Conservation (phyloP, 1,140 invertebrate species). For the Drosophila malerkotliana region DNA sequence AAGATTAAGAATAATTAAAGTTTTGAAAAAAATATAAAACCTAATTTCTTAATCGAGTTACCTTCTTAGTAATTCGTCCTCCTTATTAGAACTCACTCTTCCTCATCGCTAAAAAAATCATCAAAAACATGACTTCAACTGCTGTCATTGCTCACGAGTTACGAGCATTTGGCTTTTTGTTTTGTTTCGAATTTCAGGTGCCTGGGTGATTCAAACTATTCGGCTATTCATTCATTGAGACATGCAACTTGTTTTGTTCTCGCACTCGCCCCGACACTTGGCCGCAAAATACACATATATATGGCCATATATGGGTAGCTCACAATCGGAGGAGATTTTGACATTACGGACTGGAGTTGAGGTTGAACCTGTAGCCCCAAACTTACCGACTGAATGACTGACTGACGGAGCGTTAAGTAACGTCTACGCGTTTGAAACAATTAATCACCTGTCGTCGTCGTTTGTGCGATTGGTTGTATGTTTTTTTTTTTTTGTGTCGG, state of each 20-base stretch:
- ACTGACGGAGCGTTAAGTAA: constrained; percentile 71
- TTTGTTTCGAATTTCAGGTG: constrained; percentile 80
- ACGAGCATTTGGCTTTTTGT: constrained; percentile 59
- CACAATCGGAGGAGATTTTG: constrained; percentile 58
- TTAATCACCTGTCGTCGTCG: constrained; percentile 80
- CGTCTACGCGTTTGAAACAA: constrained; percentile 77
- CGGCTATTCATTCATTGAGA: constrained; percentile 73
- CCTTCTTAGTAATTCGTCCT: no score
- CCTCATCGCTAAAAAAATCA: constrained; percentile 6
- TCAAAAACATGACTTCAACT: constrained; percentile 69
- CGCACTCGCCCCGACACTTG: constrained; percentile 65
- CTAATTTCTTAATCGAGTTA: neutral
- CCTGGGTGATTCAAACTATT: constrained; percentile 75
- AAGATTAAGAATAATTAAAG: no score
- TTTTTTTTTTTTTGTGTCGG: constrained; percentile 9
- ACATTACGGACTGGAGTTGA: constrained; percentile 62
- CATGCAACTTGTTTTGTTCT: constrained; percentile 78
- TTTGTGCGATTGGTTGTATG: constrained; percentile 60
- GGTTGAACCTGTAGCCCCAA: constrained; percentile 50
- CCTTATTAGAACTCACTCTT: constrained; percentile 9
- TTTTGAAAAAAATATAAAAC: no score
- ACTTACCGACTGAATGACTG: constrained; percentile 9
- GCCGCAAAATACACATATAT: constrained; percentile 45
- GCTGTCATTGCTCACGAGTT: constrained; percentile 77
- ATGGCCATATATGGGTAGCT: constrained; percentile 53